Evolutionary conservation across 2,888 invertebrate species (phyloP).

Genomic region (Pseudococcus longispinus): DNA sequence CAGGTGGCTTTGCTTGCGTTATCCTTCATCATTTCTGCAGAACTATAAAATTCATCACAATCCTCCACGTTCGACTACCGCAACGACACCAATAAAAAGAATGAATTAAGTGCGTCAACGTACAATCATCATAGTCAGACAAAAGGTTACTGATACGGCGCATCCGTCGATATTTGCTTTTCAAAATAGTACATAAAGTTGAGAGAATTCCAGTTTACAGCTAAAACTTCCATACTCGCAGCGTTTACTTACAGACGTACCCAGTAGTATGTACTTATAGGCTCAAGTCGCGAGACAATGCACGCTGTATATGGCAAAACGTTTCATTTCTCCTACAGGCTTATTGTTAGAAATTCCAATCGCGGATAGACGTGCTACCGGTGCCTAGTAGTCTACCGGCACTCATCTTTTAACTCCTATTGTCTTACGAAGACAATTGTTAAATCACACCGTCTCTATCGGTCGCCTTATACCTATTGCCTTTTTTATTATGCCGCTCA

Average conservation of each 20-base stretch:
- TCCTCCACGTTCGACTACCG: too few species aligned
- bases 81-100: background rate
- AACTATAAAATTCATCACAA: too few species aligned
- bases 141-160: background rate
- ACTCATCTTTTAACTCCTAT: slow-evolving; percentile 54
- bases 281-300: slow-evolving; percentile 44
- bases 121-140: background rate
- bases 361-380: slow-evolving; percentile 55
- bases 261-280: background rate
- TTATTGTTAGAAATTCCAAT: slow-evolving; percentile 55
- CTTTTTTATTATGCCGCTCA: slow-evolving; percentile 43
- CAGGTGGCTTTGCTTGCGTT: too few species aligned
- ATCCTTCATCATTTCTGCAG: too few species aligned
- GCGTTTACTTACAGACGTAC: background rate
- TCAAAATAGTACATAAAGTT: background rate
- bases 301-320: slow-evolving; percentile 49
- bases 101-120: background rate
- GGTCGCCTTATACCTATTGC: slow-evolving; percentile 25
- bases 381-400: slow-evolving; percentile 53
- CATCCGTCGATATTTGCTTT: background rate
- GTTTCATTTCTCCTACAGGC: slow-evolving; percentile 53
- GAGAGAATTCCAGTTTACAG: slow-evolving; percentile 46
- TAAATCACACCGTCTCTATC: slow-evolving; percentile 55
- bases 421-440: slow-evolving; percentile 55
- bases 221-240: slow-evolving; percentile 30